Evolutionary conservation across 2,113 vertebrate species (phyloP), one percentile per base, ranked within the genome.

Genomic region (Pelodiscus sinensis): DNA sequence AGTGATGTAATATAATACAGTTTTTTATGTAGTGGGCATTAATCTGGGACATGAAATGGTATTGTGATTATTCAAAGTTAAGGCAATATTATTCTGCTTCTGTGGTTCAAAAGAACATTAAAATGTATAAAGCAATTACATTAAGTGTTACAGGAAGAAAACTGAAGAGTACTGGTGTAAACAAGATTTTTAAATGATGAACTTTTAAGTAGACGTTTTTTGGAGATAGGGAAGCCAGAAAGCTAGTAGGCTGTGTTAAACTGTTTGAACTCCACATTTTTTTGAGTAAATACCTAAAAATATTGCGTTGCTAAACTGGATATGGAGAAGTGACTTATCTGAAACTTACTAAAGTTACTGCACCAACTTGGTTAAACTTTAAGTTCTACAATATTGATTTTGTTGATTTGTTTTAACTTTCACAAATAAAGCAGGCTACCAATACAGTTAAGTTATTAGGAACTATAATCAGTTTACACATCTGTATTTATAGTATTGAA

Each of bases 191-290:
- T 94, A 96, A 96, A 93, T 96, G 84, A 44, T 44, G 95, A 96
- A 89, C 96, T 92, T 96, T 92, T 96, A 95, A 92, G 58, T 92
- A 94, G 95, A 89, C 96, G 96, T 87, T 95, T 93, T 93, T 78
- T 95, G 94, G 92, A 95, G 89, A 84, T 93, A 94, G 92, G 95
- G 92, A 97, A 96, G 95, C 92, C 96, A 94, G 95, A 60, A 93
- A 94, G 93, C 94, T 97, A 95, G 87, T 81, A 89, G 97, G 97
- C 96, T 92, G 96, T 90, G 94, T 94, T 96, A 97, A 97, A 96
- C 97, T 96, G 95, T 94, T 95, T 97, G 95, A 94, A 95, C 91
- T 92, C 97, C 96, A 97, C 96, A 93, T 38, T 94, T 96, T 87
- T 96, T 94, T 94, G 95, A 96, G 95, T 94, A 96, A 85, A 92